Percentiles rank a stretch among this genome's conserved stretches.
These are phyloP conservation scores for Phoronis australis DNA, from an alignment of 2,888 invertebrate species.

Conservation along the genomic window DNA sequence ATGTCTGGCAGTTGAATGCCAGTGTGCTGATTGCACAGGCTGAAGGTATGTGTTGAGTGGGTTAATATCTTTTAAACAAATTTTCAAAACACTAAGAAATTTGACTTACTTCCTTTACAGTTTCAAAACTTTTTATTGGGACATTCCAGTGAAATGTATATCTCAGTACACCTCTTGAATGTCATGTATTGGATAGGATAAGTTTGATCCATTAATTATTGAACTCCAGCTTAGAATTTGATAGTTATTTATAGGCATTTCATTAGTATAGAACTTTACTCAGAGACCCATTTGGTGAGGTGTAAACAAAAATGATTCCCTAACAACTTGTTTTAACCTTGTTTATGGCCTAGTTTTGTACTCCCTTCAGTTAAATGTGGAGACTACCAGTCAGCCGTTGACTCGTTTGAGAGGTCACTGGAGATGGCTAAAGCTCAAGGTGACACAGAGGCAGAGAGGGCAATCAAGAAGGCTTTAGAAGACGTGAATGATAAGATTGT, in stretches of 20 bases:
- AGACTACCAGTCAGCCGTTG: constrained; percentile 36
- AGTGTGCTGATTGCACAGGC: constrained; percentile 46
- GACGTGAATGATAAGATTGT: constrained; percentile 36
- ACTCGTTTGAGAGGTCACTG: constrained; percentile 42
- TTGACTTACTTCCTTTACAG: too few species aligned
- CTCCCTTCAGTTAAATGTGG: constrained; percentile 35
- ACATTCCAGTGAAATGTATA: too few species aligned
- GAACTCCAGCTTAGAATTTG: too few species aligned
- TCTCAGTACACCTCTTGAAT: too few species aligned
- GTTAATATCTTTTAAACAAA: not conserved
- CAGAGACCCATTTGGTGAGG: not conserved
- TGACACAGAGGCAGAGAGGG: constrained; percentile 39
- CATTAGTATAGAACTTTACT: too few species aligned
- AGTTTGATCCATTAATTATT: too few species aligned
- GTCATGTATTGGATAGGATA: too few species aligned
- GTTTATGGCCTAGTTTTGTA: not conserved
- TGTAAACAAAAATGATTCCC: not conserved
- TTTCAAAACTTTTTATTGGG: too few species aligned
- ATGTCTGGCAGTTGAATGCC: constrained; percentile 49
- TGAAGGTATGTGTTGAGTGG: constrained; percentile 27
- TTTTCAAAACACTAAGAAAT: too few species aligned
- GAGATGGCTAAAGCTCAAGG: constrained; percentile 38
- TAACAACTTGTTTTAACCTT: not conserved
- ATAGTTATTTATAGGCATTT: too few species aligned
- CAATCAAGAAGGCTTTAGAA: constrained; percentile 45